Conservation (phyloP, 2,797 vertebrate species). For the Acrossocheilus wenchowensis region DNA sequence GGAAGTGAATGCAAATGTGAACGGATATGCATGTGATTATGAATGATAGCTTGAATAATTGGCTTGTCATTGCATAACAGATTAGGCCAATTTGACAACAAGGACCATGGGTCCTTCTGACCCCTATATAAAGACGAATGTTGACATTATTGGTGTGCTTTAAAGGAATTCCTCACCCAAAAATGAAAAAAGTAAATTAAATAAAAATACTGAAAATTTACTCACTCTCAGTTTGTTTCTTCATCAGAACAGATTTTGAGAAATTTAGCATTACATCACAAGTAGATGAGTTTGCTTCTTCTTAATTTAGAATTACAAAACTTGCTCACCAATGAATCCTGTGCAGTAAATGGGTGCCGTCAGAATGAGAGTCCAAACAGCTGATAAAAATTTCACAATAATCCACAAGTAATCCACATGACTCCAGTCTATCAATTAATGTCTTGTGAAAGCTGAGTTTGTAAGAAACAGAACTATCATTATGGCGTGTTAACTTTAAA, state of each 20-base stretch:
- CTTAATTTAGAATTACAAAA: neutral
- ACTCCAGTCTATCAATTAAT: neutral
- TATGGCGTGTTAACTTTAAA: neutral
- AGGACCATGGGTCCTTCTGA: constrained; percentile 27
- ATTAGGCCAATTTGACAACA: constrained; percentile 35
- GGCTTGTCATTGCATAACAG: constrained; percentile 41
- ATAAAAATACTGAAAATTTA: too few species aligned
- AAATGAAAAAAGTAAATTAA: too few species aligned
- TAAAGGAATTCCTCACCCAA: neutral
- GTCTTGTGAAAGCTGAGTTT: neutral
- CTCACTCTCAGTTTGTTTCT: neutral
- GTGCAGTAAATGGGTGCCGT: neutral
- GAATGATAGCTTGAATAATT: constrained; percentile 52
- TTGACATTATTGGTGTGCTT: constrained; percentile 4
- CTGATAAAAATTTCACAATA: neutral
- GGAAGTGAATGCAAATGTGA: constrained; percentile 22
- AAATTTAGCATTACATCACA: neutral
- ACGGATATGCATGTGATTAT: constrained; percentile 44
- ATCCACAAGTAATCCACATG: neutral
- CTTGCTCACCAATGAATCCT: neutral
- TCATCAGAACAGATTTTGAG: neutral
- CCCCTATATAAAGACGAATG: neutral
- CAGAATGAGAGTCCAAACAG: neutral
- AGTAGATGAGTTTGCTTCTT: too few species aligned
- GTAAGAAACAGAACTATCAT: neutral